phyloP scores from a whole-genome alignment of 2,113 vertebrate species.

The Phodopus roborovskii region DNA sequence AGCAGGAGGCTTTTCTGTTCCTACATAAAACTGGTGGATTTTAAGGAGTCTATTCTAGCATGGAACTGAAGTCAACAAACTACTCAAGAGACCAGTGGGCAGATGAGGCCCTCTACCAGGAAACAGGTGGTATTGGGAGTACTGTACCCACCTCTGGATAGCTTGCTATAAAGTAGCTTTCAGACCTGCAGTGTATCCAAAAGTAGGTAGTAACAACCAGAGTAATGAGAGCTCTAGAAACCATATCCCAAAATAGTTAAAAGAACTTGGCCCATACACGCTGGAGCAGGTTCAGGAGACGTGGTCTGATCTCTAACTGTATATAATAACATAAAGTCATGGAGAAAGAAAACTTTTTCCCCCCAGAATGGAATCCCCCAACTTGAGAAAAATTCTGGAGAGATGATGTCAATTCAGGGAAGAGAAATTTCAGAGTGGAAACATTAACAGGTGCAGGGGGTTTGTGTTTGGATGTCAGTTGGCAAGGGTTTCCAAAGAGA shows the following conservation, averaged over 20 bases:
- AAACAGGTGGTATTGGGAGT: neutral
- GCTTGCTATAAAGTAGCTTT: neutral
- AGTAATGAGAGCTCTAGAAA: constrained; percentile 4
- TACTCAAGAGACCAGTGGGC: neutral
- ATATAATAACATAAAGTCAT: neutral
- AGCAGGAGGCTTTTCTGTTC: neutral
- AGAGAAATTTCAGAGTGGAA: constrained; percentile 31
- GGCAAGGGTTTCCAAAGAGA: constrained; percentile 6
- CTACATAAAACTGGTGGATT: neutral
- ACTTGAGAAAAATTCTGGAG: neutral
- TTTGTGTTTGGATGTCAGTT: neutral
- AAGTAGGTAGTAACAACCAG: neutral
- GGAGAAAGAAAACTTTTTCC: neutral
- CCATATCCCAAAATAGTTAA: neutral
- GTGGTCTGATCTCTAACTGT: neutral
- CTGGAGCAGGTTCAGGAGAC: neutral
- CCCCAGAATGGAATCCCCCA: neutral
- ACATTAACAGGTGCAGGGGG: neutral
- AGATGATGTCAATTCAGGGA: neutral
- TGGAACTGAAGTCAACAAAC: neutral
- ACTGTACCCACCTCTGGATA: neutral
- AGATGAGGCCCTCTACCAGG: neutral
- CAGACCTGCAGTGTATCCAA: neutral
- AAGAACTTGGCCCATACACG: neutral
- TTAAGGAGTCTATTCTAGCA: neutral